Base-by-base conservation (phyloP, 2,888 invertebrate genomes). In the Athalia rosae region DNA sequence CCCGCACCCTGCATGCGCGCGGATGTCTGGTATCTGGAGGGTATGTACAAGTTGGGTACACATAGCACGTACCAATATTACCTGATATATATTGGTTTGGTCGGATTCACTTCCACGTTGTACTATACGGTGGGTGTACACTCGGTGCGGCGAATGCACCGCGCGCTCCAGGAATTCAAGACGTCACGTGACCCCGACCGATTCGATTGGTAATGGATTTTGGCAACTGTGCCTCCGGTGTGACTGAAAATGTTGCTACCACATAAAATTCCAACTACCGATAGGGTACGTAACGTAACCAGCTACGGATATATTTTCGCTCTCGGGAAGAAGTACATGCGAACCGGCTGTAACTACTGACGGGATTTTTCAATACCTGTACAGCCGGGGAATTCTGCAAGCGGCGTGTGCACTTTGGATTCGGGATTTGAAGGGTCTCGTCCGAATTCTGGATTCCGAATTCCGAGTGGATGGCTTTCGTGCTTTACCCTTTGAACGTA, bases 401-500 rank as follows among this genome's bases (percentile, higher is more conserved):
- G 7, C 58, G 41, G 43, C 9, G n/a, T 7, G 62, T 7, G 62
- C 4, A 45, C 58, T 28, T 58, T 58, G 9, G 9, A 63, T 63
- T 63, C 62, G 7, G 43, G 50, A 71, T 58, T 58, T 2, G 28
- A 28, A 28, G 28, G 28, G 28, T 28, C 28, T 28, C 28, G 28
- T 28, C 58, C 7, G 71, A 13, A 71, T 56, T 58, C 58, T 45
- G 58, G 15, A 56, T 71, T 58, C 8, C 58, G 28, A 45, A 71
- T 58, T 15, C 71, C 58, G 58, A 58, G 45, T 45, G 45, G 58
- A 58, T 71, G 13, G 71, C 71, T 45, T 63, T 43, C 62, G 53
- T 53, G 28, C 59, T 76, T n/a, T 62, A 76, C 53, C 66, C 63
- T 76, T 56, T 59, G 67, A 61, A 77, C 77, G 77, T 77, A 77